Evolutionary conservation across 64 coral and sea anemone species (phyloP).

Genomic region (Actinia equina): DNA sequence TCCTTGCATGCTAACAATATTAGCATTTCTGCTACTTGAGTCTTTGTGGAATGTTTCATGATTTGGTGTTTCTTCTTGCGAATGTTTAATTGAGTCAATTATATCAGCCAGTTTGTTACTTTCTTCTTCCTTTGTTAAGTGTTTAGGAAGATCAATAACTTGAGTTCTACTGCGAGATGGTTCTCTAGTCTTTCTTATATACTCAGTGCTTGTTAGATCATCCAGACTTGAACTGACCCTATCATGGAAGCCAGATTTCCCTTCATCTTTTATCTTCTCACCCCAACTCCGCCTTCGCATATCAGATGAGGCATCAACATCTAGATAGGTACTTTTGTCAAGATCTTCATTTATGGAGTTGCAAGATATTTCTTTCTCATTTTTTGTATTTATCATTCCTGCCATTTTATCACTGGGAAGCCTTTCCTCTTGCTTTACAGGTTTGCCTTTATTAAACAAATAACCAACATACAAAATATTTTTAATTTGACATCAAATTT

Average conservation of each 20-base stretch:
- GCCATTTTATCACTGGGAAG: not conserved
- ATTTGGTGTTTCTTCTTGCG: conserved; percentile 21
- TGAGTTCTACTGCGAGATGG: conserved; percentile 34
- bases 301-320: not conserved
- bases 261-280: not conserved
- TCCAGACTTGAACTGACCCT: conserved; percentile 81
- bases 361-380: not conserved
- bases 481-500: too few relatives aligned
- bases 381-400: not conserved
- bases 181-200: not conserved
- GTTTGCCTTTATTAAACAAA: conserved; percentile 37
- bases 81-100: conserved; percentile 80
- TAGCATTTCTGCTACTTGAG: not conserved
- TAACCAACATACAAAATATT: not conserved
- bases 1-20: conserved; percentile 19
- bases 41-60: not conserved
- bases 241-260: conserved; percentile 35
- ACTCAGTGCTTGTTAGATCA: conserved; percentile 40
- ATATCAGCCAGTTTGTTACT: conserved; percentile 79
- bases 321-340: not conserved
- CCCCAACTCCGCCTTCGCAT: conserved; percentile 58
- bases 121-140: conserved; percentile 47
- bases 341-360: conserved; percentile 8
- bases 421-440: conserved; percentile 27
- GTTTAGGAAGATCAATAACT: conserved; percentile 9